These are phyloP conservation scores for Olivierus martensii DNA, from an alignment of 1,140 invertebrate genomes.

Conservation along the genomic window DNA sequence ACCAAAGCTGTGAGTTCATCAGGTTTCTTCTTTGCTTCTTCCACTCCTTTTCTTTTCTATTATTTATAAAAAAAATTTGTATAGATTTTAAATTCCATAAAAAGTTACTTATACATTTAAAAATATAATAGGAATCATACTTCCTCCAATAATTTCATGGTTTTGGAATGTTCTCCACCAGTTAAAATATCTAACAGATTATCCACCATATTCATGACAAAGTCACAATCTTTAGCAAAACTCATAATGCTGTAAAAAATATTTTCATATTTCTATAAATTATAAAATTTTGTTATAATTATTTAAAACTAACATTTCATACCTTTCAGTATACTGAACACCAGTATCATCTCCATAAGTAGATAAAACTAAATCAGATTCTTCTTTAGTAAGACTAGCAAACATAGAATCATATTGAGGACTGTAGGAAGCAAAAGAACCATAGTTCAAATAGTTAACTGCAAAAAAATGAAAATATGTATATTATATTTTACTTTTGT, in stretches of 20 bases:
- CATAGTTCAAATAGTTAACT: constrained; percentile 84
- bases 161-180: constrained; percentile 65
- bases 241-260: constrained; percentile 46
- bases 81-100: no score
- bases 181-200: constrained; percentile 68
- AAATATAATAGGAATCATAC: constrained; percentile 2
- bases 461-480: constrained; percentile 21
- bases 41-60: no score
- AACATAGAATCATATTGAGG: constrained; percentile 92
- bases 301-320: neutral
- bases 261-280: neutral
- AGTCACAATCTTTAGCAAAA: constrained; percentile 71
- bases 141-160: constrained; percentile 14
- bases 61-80: no score
- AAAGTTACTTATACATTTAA: no score
- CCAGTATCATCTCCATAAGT: constrained; percentile 85
- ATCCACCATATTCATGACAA: constrained; percentile 66
- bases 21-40: no score
- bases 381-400: constrained; percentile 81
- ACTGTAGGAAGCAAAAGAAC: constrained; percentile 87
- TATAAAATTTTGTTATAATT: no score
- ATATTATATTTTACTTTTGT: neutral
- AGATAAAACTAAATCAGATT: constrained; percentile 76
- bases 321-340: constrained; percentile 68
- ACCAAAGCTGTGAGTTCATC: no score